These are phyloP conservation scores for Branchipolynoe longqiensis DNA, from an alignment of 2,888 invertebrate genomes.

Conservation along the genomic window DNA sequence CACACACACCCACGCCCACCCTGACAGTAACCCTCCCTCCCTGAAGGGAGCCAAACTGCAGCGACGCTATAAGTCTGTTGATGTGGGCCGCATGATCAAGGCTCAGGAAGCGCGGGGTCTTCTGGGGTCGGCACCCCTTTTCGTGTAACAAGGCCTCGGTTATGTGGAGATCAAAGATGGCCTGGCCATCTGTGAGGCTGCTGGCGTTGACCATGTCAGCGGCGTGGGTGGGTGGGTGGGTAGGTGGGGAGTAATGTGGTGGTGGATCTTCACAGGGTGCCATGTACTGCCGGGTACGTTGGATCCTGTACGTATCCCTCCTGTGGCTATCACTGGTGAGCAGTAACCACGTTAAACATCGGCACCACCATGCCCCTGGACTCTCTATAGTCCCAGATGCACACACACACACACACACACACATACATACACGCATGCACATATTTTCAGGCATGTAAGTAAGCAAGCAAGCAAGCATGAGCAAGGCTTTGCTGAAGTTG, in stretches of 20 bases:
- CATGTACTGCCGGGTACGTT: too few species aligned
- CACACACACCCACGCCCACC: too few species aligned
- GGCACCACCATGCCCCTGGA: background rate
- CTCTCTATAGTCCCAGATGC: too few species aligned
- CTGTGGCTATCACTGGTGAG: too few species aligned
- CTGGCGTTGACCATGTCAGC: background rate
- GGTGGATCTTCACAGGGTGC: too few species aligned
- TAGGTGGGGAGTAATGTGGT: background rate
- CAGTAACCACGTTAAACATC: background rate
- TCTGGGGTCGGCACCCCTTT: background rate
- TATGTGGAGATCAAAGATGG: conserved; percentile 34
- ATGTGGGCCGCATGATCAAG: conserved; percentile 44
- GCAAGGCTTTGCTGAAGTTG: too few species aligned
- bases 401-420: too few species aligned
- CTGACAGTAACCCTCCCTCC: too few species aligned
- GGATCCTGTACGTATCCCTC: too few species aligned
- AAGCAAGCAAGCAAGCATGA: background rate
- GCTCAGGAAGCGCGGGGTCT: conserved; percentile 17
- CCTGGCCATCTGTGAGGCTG: background rate
- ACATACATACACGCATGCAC: too few species aligned
- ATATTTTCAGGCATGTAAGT: background rate
- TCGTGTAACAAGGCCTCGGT: background rate
- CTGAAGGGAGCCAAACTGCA: too few species aligned
- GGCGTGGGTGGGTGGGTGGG: background rate
- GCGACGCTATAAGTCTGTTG: conserved; percentile 16